Evolutionary conservation across 2,888 invertebrate species (phyloP).

Genomic region (Phrixothrix hirtus): DNA sequence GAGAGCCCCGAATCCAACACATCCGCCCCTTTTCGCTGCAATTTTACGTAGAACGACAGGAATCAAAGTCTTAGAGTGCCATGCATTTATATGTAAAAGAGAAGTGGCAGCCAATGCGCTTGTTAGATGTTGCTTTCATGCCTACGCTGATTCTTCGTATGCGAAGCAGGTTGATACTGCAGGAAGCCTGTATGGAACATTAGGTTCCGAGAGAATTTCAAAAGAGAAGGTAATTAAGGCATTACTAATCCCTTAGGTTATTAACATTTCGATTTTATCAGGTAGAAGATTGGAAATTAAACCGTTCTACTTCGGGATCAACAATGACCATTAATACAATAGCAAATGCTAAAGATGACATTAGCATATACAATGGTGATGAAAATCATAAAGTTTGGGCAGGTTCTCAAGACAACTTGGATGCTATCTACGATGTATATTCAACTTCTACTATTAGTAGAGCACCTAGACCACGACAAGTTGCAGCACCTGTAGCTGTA

Average conservation of each 20-base stretch:
- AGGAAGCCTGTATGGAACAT: conserved; percentile 53
- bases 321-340: conserved; percentile 65
- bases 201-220: conserved; percentile 50
- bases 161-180: conserved; percentile 78
- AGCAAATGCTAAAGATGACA: conserved; percentile 69
- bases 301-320: conserved; percentile 61
- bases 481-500: conserved; percentile 74
- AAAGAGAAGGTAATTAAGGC: conserved; percentile 50
- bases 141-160: conserved; percentile 94
- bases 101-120: conserved; percentile 97
- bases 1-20: conserved; percentile 86
- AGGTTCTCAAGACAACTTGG: conserved; percentile 75
- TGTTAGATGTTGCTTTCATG: conserved; percentile 96
- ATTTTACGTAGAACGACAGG: conserved; percentile 94
- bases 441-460: conserved; percentile 63
- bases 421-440: conserved; percentile 72
- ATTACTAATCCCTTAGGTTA: background rate
- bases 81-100: conserved; percentile 96
- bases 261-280: conserved; percentile 35
- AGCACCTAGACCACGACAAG: conserved; percentile 78
- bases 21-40: conserved; percentile 96
- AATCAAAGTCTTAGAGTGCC: conserved; percentile 97
- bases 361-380: conserved; percentile 85
- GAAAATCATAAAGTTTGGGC: conserved; percentile 96
- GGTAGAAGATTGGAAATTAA: conserved; percentile 62